Base-by-base conservation (phyloP, 2,113 vertebrate species). In the Platycercus adscitus region DNA sequence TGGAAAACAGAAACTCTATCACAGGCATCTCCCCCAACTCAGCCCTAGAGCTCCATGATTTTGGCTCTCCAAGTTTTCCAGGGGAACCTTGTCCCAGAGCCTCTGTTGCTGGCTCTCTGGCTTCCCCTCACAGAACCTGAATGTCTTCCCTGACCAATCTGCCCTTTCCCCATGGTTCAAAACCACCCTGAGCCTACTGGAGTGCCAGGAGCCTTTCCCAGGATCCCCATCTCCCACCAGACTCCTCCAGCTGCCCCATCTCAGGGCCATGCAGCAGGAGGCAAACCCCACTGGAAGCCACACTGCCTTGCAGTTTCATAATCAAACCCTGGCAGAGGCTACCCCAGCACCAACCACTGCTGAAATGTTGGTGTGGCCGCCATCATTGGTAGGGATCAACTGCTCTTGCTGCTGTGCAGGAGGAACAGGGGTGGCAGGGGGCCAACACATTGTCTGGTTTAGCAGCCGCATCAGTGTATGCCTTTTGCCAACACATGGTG, bases 361-460 rank as follows among this genome's bases (percentile, higher is more conserved):
- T 23, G 28, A 90, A 96, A 96, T 35, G 61, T 55, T 76, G 66
- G 61, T 9, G 3, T 70, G 60, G 44, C 37, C 71, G 55, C 24
- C 6, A 0, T 58, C 28, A 1, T 2, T 72, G 47, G 72, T 91
- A 44, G 24, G 43, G 19, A 21, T 55, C 81, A 63, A 26, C 46
- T 60, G 89, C 31, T 80, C 72, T 72, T 35, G 13, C 37, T 53
- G 63, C 33, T 39, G 6, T 21, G 2, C 43, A 37, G 13, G 39
- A 80, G 28, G 28, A 60, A 10, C 4, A 76, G 47, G 25, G 1
- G 0, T 2, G 11, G 33, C 0, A 33, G 8, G 52, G 3, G 31
- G 6, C 1, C 25, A 71, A 52, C 17, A 53, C 1, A 0, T 7
- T 68, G 75, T 49, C 43, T 71, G 9, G 10, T 60, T 91, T 29